These are phyloP conservation scores for Micrasema minimum DNA, from an alignment of 1,140 invertebrate genomes.

Conservation along the genomic window DNA sequence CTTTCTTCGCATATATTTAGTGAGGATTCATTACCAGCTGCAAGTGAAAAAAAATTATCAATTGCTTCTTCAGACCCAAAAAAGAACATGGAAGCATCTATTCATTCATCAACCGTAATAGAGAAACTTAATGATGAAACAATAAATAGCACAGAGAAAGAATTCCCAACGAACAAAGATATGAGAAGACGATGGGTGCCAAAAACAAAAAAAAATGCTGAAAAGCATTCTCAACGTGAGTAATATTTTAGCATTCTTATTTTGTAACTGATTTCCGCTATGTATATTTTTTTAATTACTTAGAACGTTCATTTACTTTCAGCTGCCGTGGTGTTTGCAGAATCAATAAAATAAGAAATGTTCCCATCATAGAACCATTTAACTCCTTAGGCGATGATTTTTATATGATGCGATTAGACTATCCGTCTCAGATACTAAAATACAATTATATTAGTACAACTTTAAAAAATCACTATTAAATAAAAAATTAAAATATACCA, in stretches of 20 bases:
- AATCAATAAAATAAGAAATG: slow-evolving; percentile 8
- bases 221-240: slow-evolving; percentile 1
- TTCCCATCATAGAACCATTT: too few relatives aligned
- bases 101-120: background rate
- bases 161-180: slow-evolving; percentile 3
- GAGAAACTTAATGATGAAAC: background rate
- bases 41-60: slow-evolving; percentile 34
- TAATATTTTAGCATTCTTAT: too few relatives aligned
- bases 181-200: slow-evolving; percentile 36
- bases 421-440: too few relatives aligned
- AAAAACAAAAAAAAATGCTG: slow-evolving; percentile 29
- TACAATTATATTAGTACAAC: too few relatives aligned
- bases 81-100: slow-evolving; percentile 1
- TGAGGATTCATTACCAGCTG: slow-evolving; percentile 32
- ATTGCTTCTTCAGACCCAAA: slow-evolving; percentile 7
- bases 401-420: too few relatives aligned
- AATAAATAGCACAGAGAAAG: too few relatives aligned
- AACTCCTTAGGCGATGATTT: too few relatives aligned
- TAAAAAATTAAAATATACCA: too few relatives aligned
- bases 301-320: slow-evolving; percentile 10
- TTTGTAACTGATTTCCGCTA: background rate
- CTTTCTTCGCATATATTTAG: slow-evolving; percentile 41
- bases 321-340: slow-evolving; percentile 12
- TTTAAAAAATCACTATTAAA: too few relatives aligned
- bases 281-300: background rate